These are phyloP conservation scores for Tipula unca DNA, from an alignment of 2,888 invertebrate species.

Conservation along the genomic window DNA sequence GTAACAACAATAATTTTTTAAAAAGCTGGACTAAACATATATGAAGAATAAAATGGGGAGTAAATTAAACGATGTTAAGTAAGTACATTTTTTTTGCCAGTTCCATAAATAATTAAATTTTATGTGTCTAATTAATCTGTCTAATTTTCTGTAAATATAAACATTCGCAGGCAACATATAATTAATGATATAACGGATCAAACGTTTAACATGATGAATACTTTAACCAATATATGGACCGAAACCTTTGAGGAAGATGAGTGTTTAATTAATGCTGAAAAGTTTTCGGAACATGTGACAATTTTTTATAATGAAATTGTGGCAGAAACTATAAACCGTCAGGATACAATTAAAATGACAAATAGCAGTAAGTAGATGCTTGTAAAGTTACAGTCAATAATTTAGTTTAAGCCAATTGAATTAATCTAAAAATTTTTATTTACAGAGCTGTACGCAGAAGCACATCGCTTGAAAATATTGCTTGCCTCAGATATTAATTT, in stretches of 20 bases:
- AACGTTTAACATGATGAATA: conserved; percentile 31
- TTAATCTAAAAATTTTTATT: too few relatives aligned
- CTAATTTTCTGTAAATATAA: too few relatives aligned
- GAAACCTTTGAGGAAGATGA: conserved; percentile 32
- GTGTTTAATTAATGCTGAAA: conserved; percentile 31
- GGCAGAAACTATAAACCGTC: conserved; percentile 50
- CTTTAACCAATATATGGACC: conserved; percentile 33
- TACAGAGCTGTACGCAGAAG: conserved; percentile 31
- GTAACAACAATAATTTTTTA: too few relatives aligned
- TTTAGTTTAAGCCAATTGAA: too few relatives aligned
- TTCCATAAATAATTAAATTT: too few relatives aligned
- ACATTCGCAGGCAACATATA: too few relatives aligned
- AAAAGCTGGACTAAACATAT: too few relatives aligned
- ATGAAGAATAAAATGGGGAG: too few relatives aligned
- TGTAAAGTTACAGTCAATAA: background rate
- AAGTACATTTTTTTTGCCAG: too few relatives aligned
- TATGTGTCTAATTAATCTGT: too few relatives aligned
- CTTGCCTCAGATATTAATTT: conserved; percentile 32
- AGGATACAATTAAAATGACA: conserved; percentile 45
- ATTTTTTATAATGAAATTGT: conserved; percentile 53
- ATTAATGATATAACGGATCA: conserved; percentile 19
- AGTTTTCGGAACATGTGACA: conserved; percentile 40
- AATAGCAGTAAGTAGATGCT: conserved; percentile 44
- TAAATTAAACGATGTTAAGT: too few relatives aligned
- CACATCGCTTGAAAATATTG: conserved; percentile 32